A percentile compares a stretch with the other conserved stretches of the same genome.
Conservation (phyloP, 30 jellyfish, hydroid and myxozoan genomes). For the Sanderia malayensis region DNA sequence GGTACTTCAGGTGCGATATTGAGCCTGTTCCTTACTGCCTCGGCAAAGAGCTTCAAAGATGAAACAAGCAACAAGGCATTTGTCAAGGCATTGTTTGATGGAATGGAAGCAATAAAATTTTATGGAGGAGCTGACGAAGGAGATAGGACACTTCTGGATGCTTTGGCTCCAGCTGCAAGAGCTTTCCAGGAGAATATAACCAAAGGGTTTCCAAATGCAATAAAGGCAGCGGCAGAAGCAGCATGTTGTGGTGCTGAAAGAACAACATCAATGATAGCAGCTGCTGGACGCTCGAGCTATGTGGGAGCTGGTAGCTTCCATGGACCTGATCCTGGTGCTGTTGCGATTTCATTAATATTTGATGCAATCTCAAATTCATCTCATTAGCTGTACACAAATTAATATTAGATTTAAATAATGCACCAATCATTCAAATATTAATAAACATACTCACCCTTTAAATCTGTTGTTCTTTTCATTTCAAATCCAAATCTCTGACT, state of each 20-base stretch:
- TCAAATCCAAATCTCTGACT: too few species aligned
- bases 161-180: constrained; percentile 69
- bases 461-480: too few species aligned
- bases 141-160: constrained; percentile 90
- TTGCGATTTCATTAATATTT: constrained; percentile 76
- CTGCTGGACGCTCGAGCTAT: constrained; percentile 94
- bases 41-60: constrained; percentile 25
- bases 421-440: too few species aligned
- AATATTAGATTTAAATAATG: too few species aligned
- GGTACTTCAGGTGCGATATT: constrained; percentile 98
- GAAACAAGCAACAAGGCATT: constrained; percentile 1
- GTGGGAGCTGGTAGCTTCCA: constrained; percentile 54
- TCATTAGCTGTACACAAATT: too few species aligned
- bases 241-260: constrained; percentile 72
- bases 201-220: constrained; percentile 7
- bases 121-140: constrained; percentile 99
- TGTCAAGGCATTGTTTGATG: constrained; percentile 39
- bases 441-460: too few species aligned
- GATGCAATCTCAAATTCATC: constrained; percentile 67
- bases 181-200: constrained; percentile 17
- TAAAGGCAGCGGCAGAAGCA: constrained; percentile 44
- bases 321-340: constrained; percentile 97
- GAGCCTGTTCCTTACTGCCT: constrained; percentile 43
- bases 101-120: constrained; percentile 44
- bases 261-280: constrained; percentile 72